Base-by-base conservation (phyloP, 2,888 invertebrate genomes). In the Ephialtes manifestator region DNA sequence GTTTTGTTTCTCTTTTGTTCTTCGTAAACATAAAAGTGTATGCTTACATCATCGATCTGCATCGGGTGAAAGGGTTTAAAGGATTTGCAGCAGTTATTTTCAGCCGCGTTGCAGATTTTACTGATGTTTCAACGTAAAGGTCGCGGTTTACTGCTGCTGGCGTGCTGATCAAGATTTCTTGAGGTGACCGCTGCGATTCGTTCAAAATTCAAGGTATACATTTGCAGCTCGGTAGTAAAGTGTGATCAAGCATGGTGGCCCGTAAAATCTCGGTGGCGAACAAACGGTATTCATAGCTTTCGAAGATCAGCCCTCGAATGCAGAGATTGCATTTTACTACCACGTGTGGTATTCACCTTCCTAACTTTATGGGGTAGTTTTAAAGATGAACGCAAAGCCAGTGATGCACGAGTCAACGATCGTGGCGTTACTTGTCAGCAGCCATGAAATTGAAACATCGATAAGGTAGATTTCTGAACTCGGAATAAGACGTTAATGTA, bases 151-250 rank as follows among this genome's bases (percentile, higher is more conserved):
- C 28, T 72, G 24, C 60, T 28, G 24, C 60, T 28, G 15, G 43
- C 83, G 79, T 83, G 83, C 15, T 39, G 74, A 83, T 83, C 83
- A 83, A 83, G 83, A 79, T 83, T 79, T 68, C 72, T 39, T 60
- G 28, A 24, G 7, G 39, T 71, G 53, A 31, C 65, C 43, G 60
- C 48, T 43, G 58, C 51, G 67, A 55, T 48, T 74, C 43, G 11
- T 24, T 60, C 63, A n/a, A 35, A 74, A 83, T 31, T 60, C 35
- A 51, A 15, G 11, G 51, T 13, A 58, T 15, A 53, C 1, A 13
- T 3, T 7, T 65, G 24, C 46, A 24, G 68, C 20, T 13, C 28
- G 28, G 48, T 39, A 67, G 60, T 78, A 51, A 78, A 83, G 55
- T 67, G 28, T 58, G 24, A 83, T 83, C 58, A 46, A 72, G 48